Percentiles rank a stretch among this genome's conserved stretches.
phyloP scores from a whole-genome alignment of 2,113 vertebrate genomes.

The Notarius lentiginosus region DNA sequence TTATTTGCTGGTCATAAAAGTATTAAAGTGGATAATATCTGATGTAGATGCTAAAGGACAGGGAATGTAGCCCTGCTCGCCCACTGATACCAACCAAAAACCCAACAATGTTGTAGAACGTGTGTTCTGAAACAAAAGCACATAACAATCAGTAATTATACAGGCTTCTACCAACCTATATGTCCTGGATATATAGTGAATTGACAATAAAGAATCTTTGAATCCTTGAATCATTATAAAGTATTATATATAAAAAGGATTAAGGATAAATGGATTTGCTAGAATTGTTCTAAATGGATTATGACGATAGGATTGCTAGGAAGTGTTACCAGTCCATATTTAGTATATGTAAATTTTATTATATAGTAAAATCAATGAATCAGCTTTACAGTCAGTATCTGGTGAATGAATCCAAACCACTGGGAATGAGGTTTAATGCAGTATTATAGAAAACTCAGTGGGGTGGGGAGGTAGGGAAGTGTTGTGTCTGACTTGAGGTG shows the following conservation, averaged over 20 bases:
- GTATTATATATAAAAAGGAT: background rate
- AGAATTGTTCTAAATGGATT: background rate
- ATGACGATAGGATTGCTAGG: background rate
- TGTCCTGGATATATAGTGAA: too few relatives aligned
- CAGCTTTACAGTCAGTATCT: background rate
- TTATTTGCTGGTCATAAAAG: too few relatives aligned
- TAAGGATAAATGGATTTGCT: background rate
- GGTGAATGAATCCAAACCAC: background rate
- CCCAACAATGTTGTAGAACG: background rate
- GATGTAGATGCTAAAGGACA: background rate
- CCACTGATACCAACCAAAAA: background rate
- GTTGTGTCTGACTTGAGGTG: conserved; percentile 32
- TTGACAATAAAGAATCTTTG: too few relatives aligned
- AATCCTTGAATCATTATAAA: background rate
- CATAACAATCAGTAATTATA: background rate
- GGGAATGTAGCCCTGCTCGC: background rate
- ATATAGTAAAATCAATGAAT: background rate
- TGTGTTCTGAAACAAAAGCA: background rate
- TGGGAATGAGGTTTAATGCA: background rate
- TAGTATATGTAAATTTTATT: background rate
- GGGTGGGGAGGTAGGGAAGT: background rate
- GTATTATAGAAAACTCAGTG: background rate
- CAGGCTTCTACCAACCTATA: background rate
- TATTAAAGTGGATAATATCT: too few relatives aligned
- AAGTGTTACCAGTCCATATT: background rate